Evolutionary conservation across 2,888 invertebrate genomes (phyloP).

Genomic region (Parnassius glacialis): DNA sequence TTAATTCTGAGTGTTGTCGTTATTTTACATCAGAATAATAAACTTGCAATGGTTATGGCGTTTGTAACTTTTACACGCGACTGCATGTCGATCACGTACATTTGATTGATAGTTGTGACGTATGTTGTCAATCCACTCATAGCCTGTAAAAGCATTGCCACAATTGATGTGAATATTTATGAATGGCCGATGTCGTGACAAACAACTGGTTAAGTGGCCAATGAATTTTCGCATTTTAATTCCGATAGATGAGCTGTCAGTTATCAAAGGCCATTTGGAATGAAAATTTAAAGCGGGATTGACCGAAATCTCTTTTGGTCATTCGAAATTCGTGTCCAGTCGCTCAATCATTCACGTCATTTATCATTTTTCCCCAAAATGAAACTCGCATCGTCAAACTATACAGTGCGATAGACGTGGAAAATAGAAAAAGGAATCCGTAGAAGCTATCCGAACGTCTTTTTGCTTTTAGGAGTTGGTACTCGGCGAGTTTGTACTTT

Average conservation of each 20-base stretch:
- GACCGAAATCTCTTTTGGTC: conserved; percentile 60
- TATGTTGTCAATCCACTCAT: conserved; percentile 67
- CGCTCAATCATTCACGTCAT: conserved; percentile 77
- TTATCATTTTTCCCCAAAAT: conserved; percentile 71
- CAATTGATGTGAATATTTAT: conserved; percentile 73
- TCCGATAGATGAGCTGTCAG: conserved; percentile 50
- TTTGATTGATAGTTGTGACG: conserved; percentile 67
- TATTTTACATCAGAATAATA: not conserved
- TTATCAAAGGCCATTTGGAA: conserved; percentile 42
- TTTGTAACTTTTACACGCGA: conserved; percentile 7
- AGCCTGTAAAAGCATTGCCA: conserved; percentile 65
- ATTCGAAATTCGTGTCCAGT: conserved; percentile 56
- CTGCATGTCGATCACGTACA: conserved; percentile 54
- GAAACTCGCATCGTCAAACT: conserved; percentile 70
- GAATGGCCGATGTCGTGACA: conserved; percentile 54
- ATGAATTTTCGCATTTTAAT: conserved; percentile 59
- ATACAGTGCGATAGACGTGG: conserved; percentile 67
- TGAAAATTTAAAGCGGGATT: conserved; percentile 49
- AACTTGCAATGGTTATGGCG: conserved; percentile 1
- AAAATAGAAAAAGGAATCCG: conserved; percentile 62
- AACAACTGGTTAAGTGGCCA: conserved; percentile 63
- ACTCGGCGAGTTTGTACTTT: conserved; percentile 47
- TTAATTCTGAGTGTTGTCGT: conserved; percentile 15
- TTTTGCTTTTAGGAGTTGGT: conserved; percentile 68
- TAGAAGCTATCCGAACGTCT: conserved; percentile 72